These are phyloP conservation scores for Hyles vespertilio DNA, from an alignment of 1,140 invertebrate species.

Conservation along the genomic window DNA sequence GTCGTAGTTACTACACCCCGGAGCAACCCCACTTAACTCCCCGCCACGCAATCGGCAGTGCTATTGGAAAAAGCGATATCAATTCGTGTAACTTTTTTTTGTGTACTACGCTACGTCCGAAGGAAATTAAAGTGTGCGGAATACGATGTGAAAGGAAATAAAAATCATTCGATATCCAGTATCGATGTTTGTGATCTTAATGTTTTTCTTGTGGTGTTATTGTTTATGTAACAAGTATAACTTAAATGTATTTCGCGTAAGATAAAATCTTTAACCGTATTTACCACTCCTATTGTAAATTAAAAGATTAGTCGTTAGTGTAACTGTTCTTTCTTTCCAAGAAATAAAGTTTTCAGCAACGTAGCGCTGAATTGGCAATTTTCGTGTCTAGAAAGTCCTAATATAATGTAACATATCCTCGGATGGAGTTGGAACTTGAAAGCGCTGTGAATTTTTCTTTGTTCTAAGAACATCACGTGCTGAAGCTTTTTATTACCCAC, in stretches of 20 bases:
- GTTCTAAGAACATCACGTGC: conserved; percentile 56
- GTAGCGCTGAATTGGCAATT: not conserved
- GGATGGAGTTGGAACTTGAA: conserved; percentile 27
- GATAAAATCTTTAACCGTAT: too few species aligned
- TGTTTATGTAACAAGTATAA: too few species aligned
- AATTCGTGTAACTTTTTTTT: conserved; percentile 41
- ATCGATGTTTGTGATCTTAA: too few species aligned
- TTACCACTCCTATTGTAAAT: not conserved
- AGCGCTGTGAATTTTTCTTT: conserved; percentile 50
- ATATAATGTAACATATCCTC: conserved; percentile 30
- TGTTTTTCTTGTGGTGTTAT: too few species aligned
- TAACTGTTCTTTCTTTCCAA: too few species aligned
- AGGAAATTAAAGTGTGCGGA: conserved; percentile 38
- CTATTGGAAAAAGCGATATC: conserved; percentile 45
- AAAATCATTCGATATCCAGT: not conserved
- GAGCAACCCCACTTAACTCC: conserved; percentile 10
- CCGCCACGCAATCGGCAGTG: conserved; percentile 23
- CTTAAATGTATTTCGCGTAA: too few species aligned
- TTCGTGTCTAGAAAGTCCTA: conserved; percentile 20
- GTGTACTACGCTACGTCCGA: conserved; percentile 17
- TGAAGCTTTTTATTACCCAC: conserved; percentile 57
- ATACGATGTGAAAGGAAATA: conserved; percentile 11
- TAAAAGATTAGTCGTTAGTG: not conserved
- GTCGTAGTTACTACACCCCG: conserved; percentile 28
- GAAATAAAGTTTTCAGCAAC: too few species aligned